Base-by-base conservation (phyloP, 2,888 invertebrate genomes). In the Diplolepis rosae region DNA sequence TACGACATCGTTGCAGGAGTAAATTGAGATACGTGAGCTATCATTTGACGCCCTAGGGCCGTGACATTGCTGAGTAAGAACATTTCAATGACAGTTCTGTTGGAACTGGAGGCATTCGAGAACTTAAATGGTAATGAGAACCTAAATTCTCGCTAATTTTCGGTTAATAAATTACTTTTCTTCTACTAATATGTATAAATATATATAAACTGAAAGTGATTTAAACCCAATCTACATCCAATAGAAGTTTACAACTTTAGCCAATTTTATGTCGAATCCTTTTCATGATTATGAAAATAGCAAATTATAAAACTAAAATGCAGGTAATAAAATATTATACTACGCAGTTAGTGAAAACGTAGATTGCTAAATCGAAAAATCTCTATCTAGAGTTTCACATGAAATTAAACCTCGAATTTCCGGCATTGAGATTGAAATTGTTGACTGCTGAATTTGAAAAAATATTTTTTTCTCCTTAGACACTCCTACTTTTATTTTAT, bases 1-100 rank as follows among this genome's bases (percentile, higher is more conserved):
- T 82, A 75, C 80, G 73, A 79, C 74, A 80, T 76, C 74, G 68
- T 65, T 45, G 61, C 56, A 76, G 72, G 73, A 79, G 77, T 80
- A 82, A 82, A 79, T 80, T 70, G 70, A 79, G 77, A 80, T 68
- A 70, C 67, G 65, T 67, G 66, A 74, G 67, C 65, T 65, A 69
- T 70, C 71, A 72, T 77, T 71, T 52, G 71, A 71, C 77, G 78
- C 78, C 79, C 78, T 79, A 80, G 74, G 84, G 81, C 84, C 83
- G 84, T 85, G 81, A 75, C 82, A 79, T 79, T 78, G 81, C 74
- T 77, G 77, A 74, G 70, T 71, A 77, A 65, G 70, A 45, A 18
- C 18, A n/a, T 42, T 65, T 65, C 30, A 22, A 18, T 28, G 2
- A 24, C 54, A 69, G 3, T 9, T 32, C n/a, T 18, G 2, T 15